Conservation (phyloP, 2,888 invertebrate genomes). For the Nasonovia ribisnigri region DNA sequence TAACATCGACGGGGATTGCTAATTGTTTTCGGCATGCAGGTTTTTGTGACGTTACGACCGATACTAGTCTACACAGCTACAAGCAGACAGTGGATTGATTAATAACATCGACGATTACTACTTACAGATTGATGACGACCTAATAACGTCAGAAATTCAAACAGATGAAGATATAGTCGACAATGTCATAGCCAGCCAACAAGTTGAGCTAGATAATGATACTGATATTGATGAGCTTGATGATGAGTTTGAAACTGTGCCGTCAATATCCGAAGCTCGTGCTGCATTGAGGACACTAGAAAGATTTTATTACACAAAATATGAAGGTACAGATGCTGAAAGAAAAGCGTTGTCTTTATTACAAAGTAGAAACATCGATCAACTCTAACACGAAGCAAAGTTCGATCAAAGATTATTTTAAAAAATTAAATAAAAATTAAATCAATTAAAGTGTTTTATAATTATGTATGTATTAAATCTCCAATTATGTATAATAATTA, state of each 20-base stretch:
- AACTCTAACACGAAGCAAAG: no score
- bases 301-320: slow-evolving; percentile 45
- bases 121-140: slow-evolving; percentile 33
- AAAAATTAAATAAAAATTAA: no score
- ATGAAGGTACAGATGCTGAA: slow-evolving; percentile 33
- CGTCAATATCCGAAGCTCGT: slow-evolving; percentile 53
- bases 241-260: slow-evolving; percentile 46
- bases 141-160: slow-evolving; percentile 45
- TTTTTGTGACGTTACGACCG: slow-evolving; percentile 31
- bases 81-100: slow-evolving; percentile 26
- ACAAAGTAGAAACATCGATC: no score
- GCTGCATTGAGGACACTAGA: slow-evolving; percentile 8
- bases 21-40: slow-evolving; percentile 69
- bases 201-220: slow-evolving; percentile 27
- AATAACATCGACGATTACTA: slow-evolving; percentile 11
- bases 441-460: no score
- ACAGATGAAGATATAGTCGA: slow-evolving; percentile 51
- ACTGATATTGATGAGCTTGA: slow-evolving; percentile 35
- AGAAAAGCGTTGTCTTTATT: slow-evolving; percentile 44
- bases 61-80: slow-evolving; percentile 7
- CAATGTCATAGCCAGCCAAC: slow-evolving; percentile 20
- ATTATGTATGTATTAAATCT: no score
- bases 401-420: no score
- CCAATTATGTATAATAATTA: no score
- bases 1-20: slow-evolving; percentile 67